Evolutionary conservation across 2,797 vertebrate species (phyloP).

Genomic region (Lemur catta): DNA sequence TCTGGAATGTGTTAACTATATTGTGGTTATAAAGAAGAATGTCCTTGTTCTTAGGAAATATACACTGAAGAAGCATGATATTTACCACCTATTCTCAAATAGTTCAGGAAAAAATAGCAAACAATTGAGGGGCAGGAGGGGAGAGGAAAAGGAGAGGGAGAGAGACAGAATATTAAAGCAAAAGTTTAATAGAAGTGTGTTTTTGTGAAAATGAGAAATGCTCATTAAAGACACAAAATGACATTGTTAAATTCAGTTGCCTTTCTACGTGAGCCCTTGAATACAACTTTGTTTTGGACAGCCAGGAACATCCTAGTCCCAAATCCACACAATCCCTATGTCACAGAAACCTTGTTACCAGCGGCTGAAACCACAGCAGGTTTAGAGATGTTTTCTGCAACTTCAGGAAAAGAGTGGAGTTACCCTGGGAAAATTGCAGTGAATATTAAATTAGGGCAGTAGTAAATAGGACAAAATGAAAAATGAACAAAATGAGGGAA

Average conservation of each 20-base stretch:
- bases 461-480: background rate
- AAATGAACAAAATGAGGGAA: background rate
- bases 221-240: background rate
- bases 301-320: background rate
- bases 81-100: background rate
- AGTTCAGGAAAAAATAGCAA: background rate
- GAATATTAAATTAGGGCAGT: background rate
- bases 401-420: background rate
- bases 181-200: background rate
- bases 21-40: background rate
- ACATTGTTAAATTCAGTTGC: background rate
- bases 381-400: background rate
- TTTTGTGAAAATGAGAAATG: background rate
- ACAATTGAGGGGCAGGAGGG: no score
- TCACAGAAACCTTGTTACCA: background rate
- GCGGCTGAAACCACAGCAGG: background rate
- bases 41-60: background rate
- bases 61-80: background rate
- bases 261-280: background rate
- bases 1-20: background rate
- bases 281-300: background rate
- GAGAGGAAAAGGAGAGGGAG: background rate
- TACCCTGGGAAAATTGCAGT: background rate
- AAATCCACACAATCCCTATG: background rate
- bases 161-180: background rate